These are phyloP conservation scores for Notolabrus celidotus DNA, from an alignment of 2,797 vertebrate genomes.

Conservation along the genomic window DNA sequence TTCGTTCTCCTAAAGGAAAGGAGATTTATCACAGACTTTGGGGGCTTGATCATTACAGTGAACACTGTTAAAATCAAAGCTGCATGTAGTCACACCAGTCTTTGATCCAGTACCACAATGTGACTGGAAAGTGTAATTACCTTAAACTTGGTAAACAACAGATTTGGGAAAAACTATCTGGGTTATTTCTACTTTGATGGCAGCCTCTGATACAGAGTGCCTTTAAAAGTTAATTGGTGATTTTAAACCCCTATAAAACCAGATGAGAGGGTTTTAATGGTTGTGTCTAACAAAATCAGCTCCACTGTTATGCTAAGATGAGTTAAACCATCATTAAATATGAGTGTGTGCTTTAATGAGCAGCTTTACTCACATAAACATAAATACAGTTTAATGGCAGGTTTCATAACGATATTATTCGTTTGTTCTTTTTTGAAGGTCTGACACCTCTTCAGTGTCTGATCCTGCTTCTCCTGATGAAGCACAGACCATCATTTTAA, in stretches of 20 bases:
- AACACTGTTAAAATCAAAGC: too few relatives aligned
- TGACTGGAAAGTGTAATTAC: too few relatives aligned
- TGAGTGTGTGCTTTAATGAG: constrained; percentile 60
- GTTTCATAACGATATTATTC: constrained; percentile 52
- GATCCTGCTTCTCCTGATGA: constrained; percentile 61
- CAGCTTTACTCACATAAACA: constrained; percentile 47
- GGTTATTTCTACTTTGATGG: constrained; percentile 19
- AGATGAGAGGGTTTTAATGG: constrained; percentile 49
- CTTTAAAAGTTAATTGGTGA: constrained; percentile 49
- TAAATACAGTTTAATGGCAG: constrained; percentile 55
- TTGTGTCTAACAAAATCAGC: constrained; percentile 44
- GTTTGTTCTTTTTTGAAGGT: constrained; percentile 58
- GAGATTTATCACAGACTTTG: too few relatives aligned
- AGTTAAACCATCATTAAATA: constrained; percentile 42
- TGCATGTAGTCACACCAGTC: too few relatives aligned
- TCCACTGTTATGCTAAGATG: constrained; percentile 40
- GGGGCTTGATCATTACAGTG: too few relatives aligned
- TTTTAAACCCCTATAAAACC: constrained; percentile 52
- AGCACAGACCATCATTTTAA: constrained; percentile 68
- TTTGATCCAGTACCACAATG: too few relatives aligned
- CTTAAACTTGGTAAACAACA: too few relatives aligned
- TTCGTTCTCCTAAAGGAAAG: too few relatives aligned
- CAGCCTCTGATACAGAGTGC: constrained; percentile 25
- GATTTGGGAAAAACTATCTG: too few relatives aligned
- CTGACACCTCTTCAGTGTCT: constrained; percentile 48